phyloP scores from a whole-genome alignment of 2,888 invertebrate species.

The Chrysotoxum bicinctum region DNA sequence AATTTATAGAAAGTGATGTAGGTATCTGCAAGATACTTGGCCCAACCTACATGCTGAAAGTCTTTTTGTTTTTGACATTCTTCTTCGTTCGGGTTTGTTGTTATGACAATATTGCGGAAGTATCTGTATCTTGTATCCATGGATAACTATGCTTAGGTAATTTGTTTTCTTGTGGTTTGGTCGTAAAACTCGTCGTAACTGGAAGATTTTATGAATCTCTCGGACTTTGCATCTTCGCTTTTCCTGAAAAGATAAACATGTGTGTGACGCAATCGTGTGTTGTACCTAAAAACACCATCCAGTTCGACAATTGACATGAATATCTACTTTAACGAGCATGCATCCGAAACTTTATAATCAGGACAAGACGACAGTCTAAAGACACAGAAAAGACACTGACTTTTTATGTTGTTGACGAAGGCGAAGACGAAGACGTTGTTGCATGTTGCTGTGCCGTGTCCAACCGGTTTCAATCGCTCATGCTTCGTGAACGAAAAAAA shows the following conservation, averaged over 20 bases:
- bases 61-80: background rate
- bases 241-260: slow-evolving; percentile 7
- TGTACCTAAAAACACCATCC: slow-evolving; percentile 12
- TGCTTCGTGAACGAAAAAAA: background rate
- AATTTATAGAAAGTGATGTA: slow-evolving; percentile 44
- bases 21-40: slow-evolving; percentile 13
- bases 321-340: slow-evolving; percentile 34
- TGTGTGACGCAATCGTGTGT: slow-evolving; percentile 48
- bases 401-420: background rate
- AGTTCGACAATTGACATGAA: slow-evolving; percentile 32
- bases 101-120: slow-evolving; percentile 42
- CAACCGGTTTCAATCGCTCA: slow-evolving; percentile 47
- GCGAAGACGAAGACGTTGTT: slow-evolving; percentile 18
- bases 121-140: slow-evolving; percentile 31
- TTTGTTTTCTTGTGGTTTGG: slow-evolving; percentile 39
- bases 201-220: slow-evolving; percentile 22
- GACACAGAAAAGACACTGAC: background rate
- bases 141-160: background rate
- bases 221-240: slow-evolving; percentile 9
- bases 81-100: background rate
- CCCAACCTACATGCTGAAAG: slow-evolving; percentile 15
- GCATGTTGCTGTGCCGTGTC: slow-evolving; percentile 23
- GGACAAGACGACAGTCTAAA: slow-evolving; percentile 3
- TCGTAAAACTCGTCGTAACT: background rate
- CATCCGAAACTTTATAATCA: slow-evolving; percentile 49